A percentile compares a stretch with the other conserved stretches of the same genome.
Conservation (phyloP, 1,140 invertebrate species). For the Cataglyphis hispanica region DNA sequence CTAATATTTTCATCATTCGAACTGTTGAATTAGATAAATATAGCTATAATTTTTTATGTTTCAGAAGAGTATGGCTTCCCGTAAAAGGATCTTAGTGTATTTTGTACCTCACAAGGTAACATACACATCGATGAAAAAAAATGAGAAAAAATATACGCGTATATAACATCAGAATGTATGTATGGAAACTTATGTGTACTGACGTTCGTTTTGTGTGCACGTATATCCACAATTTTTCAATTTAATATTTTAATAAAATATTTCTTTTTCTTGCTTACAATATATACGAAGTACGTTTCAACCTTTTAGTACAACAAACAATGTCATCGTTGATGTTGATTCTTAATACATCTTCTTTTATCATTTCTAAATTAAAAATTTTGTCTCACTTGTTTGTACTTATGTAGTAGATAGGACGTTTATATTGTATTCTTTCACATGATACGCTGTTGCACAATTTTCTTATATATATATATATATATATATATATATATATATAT, state of each 20-base stretch:
- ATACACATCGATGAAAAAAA: conserved; percentile 18
- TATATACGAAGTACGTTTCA: conserved; percentile 17
- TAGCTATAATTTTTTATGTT: conserved; percentile 39
- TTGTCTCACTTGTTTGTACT: conserved; percentile 36
- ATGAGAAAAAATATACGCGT: conserved; percentile 31
- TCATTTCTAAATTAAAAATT: conserved; percentile 35
- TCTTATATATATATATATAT: not conserved
- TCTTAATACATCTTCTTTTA: conserved; percentile 61
- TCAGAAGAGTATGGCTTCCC: conserved; percentile 49
- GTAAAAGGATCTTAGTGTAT: conserved; percentile 30
- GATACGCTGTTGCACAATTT: not conserved
- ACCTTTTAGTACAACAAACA: conserved; percentile 33
- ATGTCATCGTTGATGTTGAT: conserved; percentile 67
- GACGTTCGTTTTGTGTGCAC: conserved; percentile 4
- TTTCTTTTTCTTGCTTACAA: conserved; percentile 13
- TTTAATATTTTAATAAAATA: conserved; percentile 53
- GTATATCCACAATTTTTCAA: conserved; percentile 26
- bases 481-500: not conserved
- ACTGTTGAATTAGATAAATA: conserved; percentile 64
- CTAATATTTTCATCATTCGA: conserved; percentile 33
- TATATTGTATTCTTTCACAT: not conserved
- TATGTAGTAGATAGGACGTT: conserved; percentile 31
- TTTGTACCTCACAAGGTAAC: conserved; percentile 40
- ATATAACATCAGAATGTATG: not conserved
- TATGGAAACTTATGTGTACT: not conserved